A percentile compares a stretch with the other conserved stretches of the same genome.
These are phyloP conservation scores for Watsonalla binaria DNA, from an alignment of 2,888 invertebrate genomes.

Conservation along the genomic window DNA sequence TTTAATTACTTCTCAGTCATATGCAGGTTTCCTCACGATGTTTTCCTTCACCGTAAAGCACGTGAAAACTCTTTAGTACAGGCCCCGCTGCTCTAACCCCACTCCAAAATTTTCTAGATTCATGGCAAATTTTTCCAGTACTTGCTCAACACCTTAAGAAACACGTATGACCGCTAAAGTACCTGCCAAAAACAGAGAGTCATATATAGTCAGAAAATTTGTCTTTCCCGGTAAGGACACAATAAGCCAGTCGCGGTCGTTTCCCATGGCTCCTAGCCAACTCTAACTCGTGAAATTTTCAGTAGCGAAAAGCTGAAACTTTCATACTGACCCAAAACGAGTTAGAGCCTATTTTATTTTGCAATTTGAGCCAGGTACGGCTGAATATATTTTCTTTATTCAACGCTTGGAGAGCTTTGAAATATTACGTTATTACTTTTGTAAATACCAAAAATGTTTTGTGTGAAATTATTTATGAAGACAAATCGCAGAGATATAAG, in stretches of 20 bases:
- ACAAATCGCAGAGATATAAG: too few relatives aligned
- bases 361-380: conserved; percentile 11
- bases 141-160: too few relatives aligned
- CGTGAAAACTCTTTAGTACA: too few relatives aligned
- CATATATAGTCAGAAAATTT: neutral
- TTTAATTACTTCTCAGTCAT: too few relatives aligned
- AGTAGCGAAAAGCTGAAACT: conserved; percentile 32
- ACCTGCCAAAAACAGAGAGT: neutral
- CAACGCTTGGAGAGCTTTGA: neutral
- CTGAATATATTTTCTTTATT: neutral
- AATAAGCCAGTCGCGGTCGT: conserved; percentile 18
- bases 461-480: too few relatives aligned
- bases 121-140: too few relatives aligned
- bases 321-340: conserved; percentile 38
- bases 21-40: too few relatives aligned
- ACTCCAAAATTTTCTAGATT: too few relatives aligned
- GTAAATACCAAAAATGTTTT: neutral
- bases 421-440: neutral
- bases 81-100: too few relatives aligned
- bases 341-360: conserved; percentile 14
- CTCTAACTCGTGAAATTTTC: conserved; percentile 40
- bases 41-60: too few relatives aligned
- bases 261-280: conserved; percentile 35
- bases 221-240: conserved; percentile 12
- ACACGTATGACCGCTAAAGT: neutral